phyloP scores from a whole-genome alignment of 2,797 vertebrate species.

The Cercopithecus mitis region DNA sequence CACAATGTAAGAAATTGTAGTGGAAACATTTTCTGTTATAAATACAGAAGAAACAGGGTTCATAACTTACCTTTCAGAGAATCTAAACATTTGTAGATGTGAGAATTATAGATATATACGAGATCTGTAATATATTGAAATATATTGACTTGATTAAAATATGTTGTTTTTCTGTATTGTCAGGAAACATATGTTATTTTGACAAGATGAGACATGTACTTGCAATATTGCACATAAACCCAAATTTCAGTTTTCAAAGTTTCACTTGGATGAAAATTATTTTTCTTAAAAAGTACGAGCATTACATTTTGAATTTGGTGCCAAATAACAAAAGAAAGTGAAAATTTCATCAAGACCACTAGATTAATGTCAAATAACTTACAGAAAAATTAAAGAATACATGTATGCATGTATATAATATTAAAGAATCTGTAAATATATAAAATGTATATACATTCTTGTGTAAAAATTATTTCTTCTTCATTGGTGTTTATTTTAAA shows the following conservation, averaged over 20 bases:
- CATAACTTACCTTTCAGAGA: background rate
- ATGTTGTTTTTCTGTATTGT: background rate
- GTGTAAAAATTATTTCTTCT: constrained; percentile 65
- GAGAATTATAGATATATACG: background rate
- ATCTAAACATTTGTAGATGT: background rate
- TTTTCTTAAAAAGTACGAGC: background rate
- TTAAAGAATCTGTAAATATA: background rate
- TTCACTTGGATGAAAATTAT: background rate
- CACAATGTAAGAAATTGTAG: background rate
- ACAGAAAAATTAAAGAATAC: constrained; percentile 26
- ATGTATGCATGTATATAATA: background rate
- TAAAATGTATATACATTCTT: constrained; percentile 21
- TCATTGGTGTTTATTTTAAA: constrained; percentile 70
- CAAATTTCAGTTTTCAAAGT: background rate
- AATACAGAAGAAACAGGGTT: background rate
- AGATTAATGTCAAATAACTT: constrained; percentile 59
- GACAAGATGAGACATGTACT: background rate
- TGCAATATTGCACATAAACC: background rate
- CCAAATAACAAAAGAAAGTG: constrained; percentile 8
- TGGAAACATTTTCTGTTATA: background rate
- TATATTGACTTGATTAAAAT: background rate
- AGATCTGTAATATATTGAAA: background rate
- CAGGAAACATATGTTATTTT: background rate
- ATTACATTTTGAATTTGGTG: background rate
- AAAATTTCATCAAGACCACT: background rate